phyloP scores from a whole-genome alignment of 1,140 invertebrate species.

The Trachymyrmex septentrionalis region DNA sequence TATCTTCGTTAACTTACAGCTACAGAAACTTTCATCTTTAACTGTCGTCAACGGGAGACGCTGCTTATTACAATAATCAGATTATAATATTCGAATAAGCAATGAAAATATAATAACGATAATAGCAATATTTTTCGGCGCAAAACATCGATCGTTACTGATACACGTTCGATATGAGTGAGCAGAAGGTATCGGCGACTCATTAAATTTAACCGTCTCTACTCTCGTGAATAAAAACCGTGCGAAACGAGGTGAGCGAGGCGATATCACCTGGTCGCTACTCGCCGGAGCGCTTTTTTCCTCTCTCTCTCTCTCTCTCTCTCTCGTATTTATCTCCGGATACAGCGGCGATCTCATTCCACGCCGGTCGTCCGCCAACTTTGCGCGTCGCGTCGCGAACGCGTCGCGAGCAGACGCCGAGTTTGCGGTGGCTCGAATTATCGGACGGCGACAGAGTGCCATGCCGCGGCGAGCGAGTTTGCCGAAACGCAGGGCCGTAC shows the following conservation, averaged over 20 bases:
- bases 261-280: slow-evolving; percentile 53
- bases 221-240: slow-evolving; percentile 39
- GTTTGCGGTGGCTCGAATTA: slow-evolving; percentile 76
- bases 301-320: slow-evolving; percentile 17
- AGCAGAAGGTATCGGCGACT: slow-evolving; percentile 25
- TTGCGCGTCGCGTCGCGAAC: slow-evolving; percentile 62
- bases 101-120: neutral
- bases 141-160: neutral
- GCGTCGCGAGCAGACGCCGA: slow-evolving; percentile 73
- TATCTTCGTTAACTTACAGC: neutral
- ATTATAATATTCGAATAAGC: neutral
- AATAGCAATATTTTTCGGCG: neutral
- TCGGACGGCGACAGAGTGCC: slow-evolving; percentile 75
- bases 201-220: slow-evolving; percentile 46
- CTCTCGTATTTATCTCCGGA: slow-evolving; percentile 66
- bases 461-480: slow-evolving; percentile 66
- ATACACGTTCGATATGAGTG: neutral
- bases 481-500: slow-evolving; percentile 75
- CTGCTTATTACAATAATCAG: neutral
- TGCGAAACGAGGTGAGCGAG: slow-evolving; percentile 41
- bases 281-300: slow-evolving; percentile 34
- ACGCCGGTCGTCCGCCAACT: slow-evolving; percentile 69
- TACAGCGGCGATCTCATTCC: slow-evolving; percentile 66
- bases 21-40: neutral
- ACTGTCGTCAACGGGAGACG: too few species aligned